phyloP scores from a whole-genome alignment of 2,888 invertebrate genomes.

The Cephus sareptanus region DNA sequence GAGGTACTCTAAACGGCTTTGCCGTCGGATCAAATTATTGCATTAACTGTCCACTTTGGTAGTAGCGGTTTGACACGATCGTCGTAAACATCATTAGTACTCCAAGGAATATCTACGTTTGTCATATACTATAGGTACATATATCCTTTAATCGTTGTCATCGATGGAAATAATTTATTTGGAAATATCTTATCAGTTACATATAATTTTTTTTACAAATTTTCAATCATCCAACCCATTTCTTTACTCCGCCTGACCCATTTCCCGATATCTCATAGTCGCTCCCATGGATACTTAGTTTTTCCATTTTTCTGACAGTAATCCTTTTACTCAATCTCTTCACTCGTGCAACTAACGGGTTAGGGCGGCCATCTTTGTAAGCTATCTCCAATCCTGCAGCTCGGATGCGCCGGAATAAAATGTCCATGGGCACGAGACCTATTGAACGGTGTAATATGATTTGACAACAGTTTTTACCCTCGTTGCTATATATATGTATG shows the following conservation, averaged over 20 bases:
- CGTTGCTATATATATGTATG: slow-evolving; percentile 30
- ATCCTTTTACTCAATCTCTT: neutral
- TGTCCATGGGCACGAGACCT: slow-evolving; percentile 16
- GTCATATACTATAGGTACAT: neutral
- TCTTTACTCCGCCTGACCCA: neutral
- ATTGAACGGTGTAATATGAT: slow-evolving; percentile 46
- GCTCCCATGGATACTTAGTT: neutral
- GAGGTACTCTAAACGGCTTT: neutral
- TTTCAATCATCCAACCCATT: neutral
- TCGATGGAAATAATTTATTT: neutral
- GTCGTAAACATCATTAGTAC: neutral
- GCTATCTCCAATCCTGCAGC: neutral
- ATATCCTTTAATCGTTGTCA: neutral
- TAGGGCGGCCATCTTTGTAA: neutral
- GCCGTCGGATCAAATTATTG: neutral
- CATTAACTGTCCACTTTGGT: neutral
- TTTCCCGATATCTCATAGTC: too few relatives aligned
- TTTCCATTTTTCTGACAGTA: neutral
- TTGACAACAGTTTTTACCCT: slow-evolving; percentile 46
- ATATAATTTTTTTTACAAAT: neutral
- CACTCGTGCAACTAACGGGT: neutral
- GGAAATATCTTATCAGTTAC: neutral
- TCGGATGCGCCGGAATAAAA: neutral
- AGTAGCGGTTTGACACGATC: neutral
- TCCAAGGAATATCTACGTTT: neutral